phyloP scores from a whole-genome alignment of 1,140 invertebrate species.

The Psilanteris sp. region DNA sequence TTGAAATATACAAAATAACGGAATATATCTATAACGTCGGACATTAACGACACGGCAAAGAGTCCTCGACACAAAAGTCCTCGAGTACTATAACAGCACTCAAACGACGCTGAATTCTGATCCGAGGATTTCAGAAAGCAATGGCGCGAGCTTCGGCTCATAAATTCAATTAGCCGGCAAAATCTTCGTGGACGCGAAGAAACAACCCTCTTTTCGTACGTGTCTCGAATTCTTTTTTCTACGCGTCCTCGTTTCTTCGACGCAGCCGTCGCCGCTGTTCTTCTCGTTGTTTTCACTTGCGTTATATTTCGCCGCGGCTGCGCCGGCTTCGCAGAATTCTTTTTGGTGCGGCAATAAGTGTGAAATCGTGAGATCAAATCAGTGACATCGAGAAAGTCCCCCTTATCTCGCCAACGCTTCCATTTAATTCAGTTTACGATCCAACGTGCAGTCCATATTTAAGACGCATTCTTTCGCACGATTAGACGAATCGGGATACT shows the following conservation, averaged over 20 bases:
- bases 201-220: conserved; percentile 60
- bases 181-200: conserved; percentile 67
- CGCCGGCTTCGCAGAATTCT: conserved; percentile 5
- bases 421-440: conserved; percentile 54
- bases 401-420: conserved; percentile 28
- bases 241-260: conserved; percentile 14
- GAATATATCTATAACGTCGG: conserved; percentile 31
- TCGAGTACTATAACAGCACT: conserved; percentile 72
- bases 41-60: conserved; percentile 42
- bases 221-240: conserved; percentile 52
- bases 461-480: conserved; percentile 8
- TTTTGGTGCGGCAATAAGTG: conserved; percentile 54
- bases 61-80: conserved; percentile 57
- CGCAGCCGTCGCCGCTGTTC: conserved; percentile 14
- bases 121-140: conserved; percentile 66
- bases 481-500: conserved; percentile 27
- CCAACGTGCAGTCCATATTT: conserved; percentile 32
- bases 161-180: conserved; percentile 76
- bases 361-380: conserved; percentile 55
- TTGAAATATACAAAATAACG: neutral
- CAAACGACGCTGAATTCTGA: conserved; percentile 72
- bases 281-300: conserved; percentile 31
- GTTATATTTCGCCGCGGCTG: conserved; percentile 13
- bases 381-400: conserved; percentile 34
- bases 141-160: conserved; percentile 67